Conservation (phyloP, 2,113 vertebrate species). For the Archocentrus centrarchus region DNA sequence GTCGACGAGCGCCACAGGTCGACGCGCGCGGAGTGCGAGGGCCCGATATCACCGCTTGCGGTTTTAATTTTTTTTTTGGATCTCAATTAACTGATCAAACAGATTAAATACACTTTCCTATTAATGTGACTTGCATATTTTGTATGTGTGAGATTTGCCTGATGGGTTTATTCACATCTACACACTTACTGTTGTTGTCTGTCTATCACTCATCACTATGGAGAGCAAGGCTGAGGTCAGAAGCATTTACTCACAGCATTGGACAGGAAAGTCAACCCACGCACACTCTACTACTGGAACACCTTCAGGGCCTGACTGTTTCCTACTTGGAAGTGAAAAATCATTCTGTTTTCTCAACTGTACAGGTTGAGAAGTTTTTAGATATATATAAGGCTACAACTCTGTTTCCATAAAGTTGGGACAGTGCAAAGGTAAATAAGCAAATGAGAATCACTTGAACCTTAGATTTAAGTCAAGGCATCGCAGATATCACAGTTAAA, state of each 20-base stretch:
- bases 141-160: neutral
- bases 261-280: constrained; percentile 31
- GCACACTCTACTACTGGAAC: constrained; percentile 31
- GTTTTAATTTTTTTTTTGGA: constrained; percentile 6
- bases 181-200: neutral
- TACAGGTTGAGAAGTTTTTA: neutral
- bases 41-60: too few relatives aligned
- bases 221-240: neutral
- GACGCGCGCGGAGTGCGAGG: too few relatives aligned
- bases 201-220: neutral
- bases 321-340: constrained; percentile 12
- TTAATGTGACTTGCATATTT: constrained; percentile 2
- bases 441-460: neutral
- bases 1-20: too few relatives aligned
- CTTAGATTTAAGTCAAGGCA: accelerated
- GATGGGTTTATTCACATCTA: neutral
- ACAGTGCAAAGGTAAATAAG: neutral
- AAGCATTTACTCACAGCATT: constrained; percentile 5
- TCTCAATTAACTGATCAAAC: constrained; percentile 4
- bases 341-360: constrained; percentile 9
- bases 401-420: neutral
- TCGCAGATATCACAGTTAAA: neutral
- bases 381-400: neutral
- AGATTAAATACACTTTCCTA: neutral
- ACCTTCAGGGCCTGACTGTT: constrained; percentile 29